Evolutionary conservation across 2,888 invertebrate genomes (phyloP).

Genomic region (Tinea semifulvella): DNA sequence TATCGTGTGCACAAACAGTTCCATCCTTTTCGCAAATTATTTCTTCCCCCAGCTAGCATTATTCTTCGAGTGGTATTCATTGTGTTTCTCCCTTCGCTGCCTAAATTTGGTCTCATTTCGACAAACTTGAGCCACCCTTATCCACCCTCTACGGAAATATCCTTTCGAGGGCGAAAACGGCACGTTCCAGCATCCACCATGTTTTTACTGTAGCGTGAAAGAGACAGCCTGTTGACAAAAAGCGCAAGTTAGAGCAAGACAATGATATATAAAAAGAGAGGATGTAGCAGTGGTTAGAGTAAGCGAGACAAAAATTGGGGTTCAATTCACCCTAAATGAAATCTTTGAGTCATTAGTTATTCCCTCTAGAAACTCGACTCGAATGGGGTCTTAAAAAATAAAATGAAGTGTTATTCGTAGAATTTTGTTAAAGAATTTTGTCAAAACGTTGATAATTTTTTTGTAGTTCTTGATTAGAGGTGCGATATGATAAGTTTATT

Average conservation of each 20-base stretch:
- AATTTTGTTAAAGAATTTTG: too few species aligned
- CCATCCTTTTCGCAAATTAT: not conserved
- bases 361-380: constrained; percentile 16
- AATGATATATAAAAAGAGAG: constrained; percentile 23
- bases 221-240: constrained; percentile 21
- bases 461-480: too few species aligned
- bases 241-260: constrained; percentile 24
- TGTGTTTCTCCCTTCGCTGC: constrained; percentile 17
- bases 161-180: constrained; percentile 28
- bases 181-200: constrained; percentile 54
- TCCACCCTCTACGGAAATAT: constrained; percentile 39
- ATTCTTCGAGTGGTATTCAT: constrained; percentile 11
- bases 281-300: constrained; percentile 35
- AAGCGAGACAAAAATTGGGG: constrained; percentile 37
- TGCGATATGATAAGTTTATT: too few species aligned
- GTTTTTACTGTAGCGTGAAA: constrained; percentile 29
- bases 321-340: constrained; percentile 28
- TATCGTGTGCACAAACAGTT: too few species aligned
- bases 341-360: constrained; percentile 20
- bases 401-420: constrained; percentile 1
- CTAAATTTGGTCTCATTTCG: constrained; percentile 42
- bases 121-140: constrained; percentile 35
- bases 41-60: not conserved
- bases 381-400: constrained; percentile 6
- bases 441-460: too few species aligned